Base-by-base conservation (phyloP, 2,888 invertebrate species). In the Pandemis heparana region DNA sequence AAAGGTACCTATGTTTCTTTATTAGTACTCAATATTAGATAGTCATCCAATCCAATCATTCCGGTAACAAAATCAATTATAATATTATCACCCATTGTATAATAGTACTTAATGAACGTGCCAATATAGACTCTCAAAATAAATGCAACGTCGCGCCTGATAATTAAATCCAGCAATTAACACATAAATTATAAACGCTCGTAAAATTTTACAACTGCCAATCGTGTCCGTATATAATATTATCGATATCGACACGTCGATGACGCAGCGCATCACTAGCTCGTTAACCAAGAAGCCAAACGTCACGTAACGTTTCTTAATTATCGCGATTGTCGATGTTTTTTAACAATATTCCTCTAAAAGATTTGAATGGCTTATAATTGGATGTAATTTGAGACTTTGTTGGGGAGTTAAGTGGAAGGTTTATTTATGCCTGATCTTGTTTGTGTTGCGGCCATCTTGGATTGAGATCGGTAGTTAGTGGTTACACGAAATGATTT, bases 381-480 rank as follows among this genome's bases (percentile, higher is more conserved):
- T 94, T 94, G 94, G 92, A 88, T 92, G 94, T 94, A 94, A 94
- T 94, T 91, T 89, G 92, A 92, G 88, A 86, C 89, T 92, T 93
- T 91, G 92, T 90, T 89, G 89, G 46, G n/a, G 51, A 43, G 23
- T 61, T 56, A 46, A 32, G 56, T 16, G 46, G 53, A 41, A 16
- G 43, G 23, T 14, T 71, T 68, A 75, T 75, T 70, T 66, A 71
- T 65, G 65, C 9, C 23, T 59, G 60, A 51, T 62, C 53, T 32
- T 75, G 48, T 70, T 76, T 73, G 61, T 65, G 64, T 69, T 67
- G 83, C 89, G 80, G 89, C 89, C 92, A 92, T 91, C 86, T 90
- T 89, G 89, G 80, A 80, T 85, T 82, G 87, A 81, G 85, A 88
- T 88, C 87, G 85, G 88, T 88, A 87, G 89, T 87, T 87, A 88